phyloP scores from a whole-genome alignment of 2,797 vertebrate species.

The Aulostomus chinensis region DNA sequence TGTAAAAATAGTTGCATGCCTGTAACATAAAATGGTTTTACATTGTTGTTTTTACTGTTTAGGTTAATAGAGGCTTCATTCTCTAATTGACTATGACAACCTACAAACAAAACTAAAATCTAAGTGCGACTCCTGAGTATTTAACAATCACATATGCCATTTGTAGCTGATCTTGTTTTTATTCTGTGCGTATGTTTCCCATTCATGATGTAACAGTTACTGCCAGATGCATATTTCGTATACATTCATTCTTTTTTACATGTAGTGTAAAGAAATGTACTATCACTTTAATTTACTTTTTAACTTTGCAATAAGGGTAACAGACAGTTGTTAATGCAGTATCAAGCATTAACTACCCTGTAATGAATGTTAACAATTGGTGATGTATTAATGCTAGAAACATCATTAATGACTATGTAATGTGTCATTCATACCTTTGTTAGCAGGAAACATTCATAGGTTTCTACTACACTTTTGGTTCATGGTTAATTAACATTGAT shows the following conservation, averaged over 20 bases:
- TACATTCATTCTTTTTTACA: neutral
- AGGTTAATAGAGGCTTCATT: neutral
- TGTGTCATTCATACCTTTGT: no score
- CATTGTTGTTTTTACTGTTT: neutral
- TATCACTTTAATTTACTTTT: neutral
- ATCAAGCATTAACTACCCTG: no score
- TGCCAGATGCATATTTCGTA: neutral
- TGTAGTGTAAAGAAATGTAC: constrained; percentile 12
- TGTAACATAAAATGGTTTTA: neutral
- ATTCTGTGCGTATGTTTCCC: neutral
- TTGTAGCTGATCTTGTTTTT: neutral
- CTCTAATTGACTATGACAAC: neutral
- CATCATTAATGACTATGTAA: no score
- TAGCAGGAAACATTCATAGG: no score
- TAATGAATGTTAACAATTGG: no score
- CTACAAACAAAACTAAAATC: neutral
- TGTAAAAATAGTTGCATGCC: no score
- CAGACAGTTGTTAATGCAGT: no score
- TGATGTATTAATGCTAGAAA: no score
- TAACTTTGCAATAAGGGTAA: no score
- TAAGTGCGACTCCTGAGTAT: neutral
- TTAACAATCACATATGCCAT: neutral
- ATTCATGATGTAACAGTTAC: neutral
- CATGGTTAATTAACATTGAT: no score
- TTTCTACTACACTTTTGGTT: no score